phyloP scores from a whole-genome alignment of 1,140 invertebrate genomes.

The Arctopsyche grandis region DNA sequence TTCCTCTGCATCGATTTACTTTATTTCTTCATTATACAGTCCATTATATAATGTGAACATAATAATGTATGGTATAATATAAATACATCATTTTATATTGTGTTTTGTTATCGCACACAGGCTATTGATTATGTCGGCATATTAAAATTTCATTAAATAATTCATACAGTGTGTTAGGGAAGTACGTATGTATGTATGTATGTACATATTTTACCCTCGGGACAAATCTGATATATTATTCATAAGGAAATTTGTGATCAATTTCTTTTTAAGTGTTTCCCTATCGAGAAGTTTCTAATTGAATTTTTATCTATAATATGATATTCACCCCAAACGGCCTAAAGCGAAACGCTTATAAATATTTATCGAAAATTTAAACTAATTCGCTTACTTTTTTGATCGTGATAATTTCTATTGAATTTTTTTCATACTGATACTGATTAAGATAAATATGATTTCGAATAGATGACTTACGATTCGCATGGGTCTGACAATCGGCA shows the following conservation, averaged over 20 bases:
- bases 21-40: too few species aligned
- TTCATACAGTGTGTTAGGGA: conserved; percentile 16
- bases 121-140: background rate
- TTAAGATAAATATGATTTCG: too few species aligned
- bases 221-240: conserved; percentile 45
- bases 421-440: too few species aligned
- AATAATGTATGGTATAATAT: too few species aligned
- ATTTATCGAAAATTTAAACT: background rate
- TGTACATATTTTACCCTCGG: background rate
- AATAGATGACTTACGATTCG: too few species aligned
- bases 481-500: too few species aligned
- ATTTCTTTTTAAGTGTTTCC: conserved; percentile 46
- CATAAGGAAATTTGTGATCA: conserved; percentile 41
- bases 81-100: too few species aligned
- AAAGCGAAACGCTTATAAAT: background rate
- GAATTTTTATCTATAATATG: conserved; percentile 41
- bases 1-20: too few species aligned
- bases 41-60: too few species aligned
- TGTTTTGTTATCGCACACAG: too few species aligned
- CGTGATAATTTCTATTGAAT: too few species aligned
- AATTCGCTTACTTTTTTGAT: background rate
- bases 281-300: conserved; percentile 39
- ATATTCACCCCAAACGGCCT: background rate
- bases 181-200: too few species aligned
- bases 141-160: conserved; percentile 21